These are phyloP conservation scores for Lasioglossum villosulum DNA, from an alignment of 2,888 invertebrate species.

Conservation along the genomic window DNA sequence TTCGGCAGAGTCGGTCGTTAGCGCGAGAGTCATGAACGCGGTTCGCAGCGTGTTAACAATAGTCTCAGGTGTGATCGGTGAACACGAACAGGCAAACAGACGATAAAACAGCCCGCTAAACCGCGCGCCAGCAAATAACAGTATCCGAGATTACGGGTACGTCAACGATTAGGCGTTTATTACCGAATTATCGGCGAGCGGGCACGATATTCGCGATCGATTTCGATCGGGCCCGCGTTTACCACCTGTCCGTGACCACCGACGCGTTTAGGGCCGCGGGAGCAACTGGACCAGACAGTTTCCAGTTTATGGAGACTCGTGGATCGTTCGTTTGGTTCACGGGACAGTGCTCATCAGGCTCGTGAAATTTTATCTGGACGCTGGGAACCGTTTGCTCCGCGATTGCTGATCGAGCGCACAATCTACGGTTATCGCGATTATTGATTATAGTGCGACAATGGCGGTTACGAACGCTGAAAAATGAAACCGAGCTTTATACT, in stretches of 20 bases:
- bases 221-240: not conserved
- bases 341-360: constrained; percentile 15
- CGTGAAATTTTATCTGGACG: constrained; percentile 33
- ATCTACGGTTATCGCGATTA: not conserved
- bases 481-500: not conserved
- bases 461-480: not conserved
- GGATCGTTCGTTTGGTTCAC: constrained; percentile 28
- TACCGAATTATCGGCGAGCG: constrained; percentile 69
- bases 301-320: constrained; percentile 43
- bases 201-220: constrained; percentile 51
- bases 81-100: constrained; percentile 64
- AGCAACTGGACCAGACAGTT: constrained; percentile 46
- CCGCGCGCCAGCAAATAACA: constrained; percentile 63
- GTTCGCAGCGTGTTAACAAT: constrained; percentile 60
- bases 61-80: constrained; percentile 70
- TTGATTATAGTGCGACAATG: not conserved
- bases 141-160: constrained; percentile 68
- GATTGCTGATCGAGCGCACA: constrained; percentile 2
- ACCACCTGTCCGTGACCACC: constrained; percentile 23
- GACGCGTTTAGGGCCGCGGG: constrained; percentile 39
- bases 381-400: not conserved
- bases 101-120: constrained; percentile 68
- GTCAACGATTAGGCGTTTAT: constrained; percentile 72
- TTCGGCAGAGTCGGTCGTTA: not conserved
- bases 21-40: not conserved